Evolutionary conservation across 2,113 vertebrate species (phyloP), one percentile per base, ranked within the genome.

Genomic region (Oenanthe melanoleuca): DNA sequence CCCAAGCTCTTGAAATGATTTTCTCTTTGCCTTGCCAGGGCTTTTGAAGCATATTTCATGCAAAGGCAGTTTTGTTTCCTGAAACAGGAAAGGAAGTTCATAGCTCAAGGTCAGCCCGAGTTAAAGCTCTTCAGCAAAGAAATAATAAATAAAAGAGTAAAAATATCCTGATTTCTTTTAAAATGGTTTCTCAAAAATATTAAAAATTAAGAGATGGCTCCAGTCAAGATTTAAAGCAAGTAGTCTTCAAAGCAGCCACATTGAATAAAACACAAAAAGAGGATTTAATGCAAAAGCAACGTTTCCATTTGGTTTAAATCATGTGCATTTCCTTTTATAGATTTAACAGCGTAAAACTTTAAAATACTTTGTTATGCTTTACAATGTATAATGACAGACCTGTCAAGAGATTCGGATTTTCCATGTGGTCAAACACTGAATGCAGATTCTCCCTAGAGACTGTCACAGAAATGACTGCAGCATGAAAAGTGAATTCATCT

Each of bases 261-360:
- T 1, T 72, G 72, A 91, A 93, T 67, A 91, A 80, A 92, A 80
- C 12, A 80, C 57, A 77, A 78, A 88, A 91, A 93, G 17, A 42
- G 49, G n/a, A 14, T 80, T 95, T 88, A 90, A 5, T 53, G 14
- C 50, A 26, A 69, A 49, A 94, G 37, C 9, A 10, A 53, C 73
- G 71, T 71, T 86, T 91, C 45, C 91, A 94, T 97, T 97, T 97
- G 95, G 89, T 96, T 98, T 96, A 95, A 96, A 97, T 96, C 93
- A 96, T 72, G 87, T 71, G 86, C 80, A 96, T 94, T 97, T 97
- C 84, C 81, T 86, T 94, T 95, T 82, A 89, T 71, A 96, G 94
- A 92, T 93, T 95, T 95, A 96, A 84, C 28, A 12, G 71, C 77
- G 81, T 86, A 95, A 97, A 97, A 91, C 88, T 94, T 93, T 89